Evolutionary conservation across 1,140 invertebrate species (phyloP), one percentile per base, ranked within the genome.

Genomic region (Pseudomyrmex pallidus): DNA sequence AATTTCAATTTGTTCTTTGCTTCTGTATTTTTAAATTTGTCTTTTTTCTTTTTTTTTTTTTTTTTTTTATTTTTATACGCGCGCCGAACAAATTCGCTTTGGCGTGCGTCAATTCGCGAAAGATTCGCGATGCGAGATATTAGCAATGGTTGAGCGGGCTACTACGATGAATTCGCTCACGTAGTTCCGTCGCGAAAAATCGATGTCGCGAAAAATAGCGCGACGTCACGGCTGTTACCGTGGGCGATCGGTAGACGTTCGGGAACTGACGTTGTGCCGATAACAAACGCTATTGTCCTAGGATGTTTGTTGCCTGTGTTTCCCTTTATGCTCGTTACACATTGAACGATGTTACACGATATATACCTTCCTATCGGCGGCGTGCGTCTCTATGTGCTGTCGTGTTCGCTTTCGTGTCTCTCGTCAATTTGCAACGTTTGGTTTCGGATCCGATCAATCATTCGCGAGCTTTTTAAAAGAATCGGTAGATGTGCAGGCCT

Each of bases 231-330:
- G 74, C 59, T 74, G 85, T 74, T 84, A 72, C 85, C 64, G 54
- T 52, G 50, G 68, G 61, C 54, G 20, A 66, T 86, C 56, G 52
- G 72, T 83, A 73, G 80, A 77, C 72, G 48, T 70, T 86, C 72
- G 61, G 44, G 57, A 85, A 82, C 50, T 68, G 72, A 82, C 57
- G 25, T 87, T 78, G 44, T 72, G 74, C 66, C n/a, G 85, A 77
- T 89, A 88, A 82, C 85, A 91, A 90, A 85, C 87, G 87, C 84
- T 90, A 86, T 85, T 92, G 89, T 91, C 91, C 82, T 85, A 88
- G 85, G 90, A 91, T 92, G 90, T 85, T 91, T 93, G 92, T 92
- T 92, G 92, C 92, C 87, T 93, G 91, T 92, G 90, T 92, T 85
- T 78, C 88, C 90, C 86, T 87, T 85, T 89, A 67, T 91, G 77